These are phyloP conservation scores for Gibbula magus DNA, from an alignment of 2,888 invertebrate species.

Conservation along the genomic window DNA sequence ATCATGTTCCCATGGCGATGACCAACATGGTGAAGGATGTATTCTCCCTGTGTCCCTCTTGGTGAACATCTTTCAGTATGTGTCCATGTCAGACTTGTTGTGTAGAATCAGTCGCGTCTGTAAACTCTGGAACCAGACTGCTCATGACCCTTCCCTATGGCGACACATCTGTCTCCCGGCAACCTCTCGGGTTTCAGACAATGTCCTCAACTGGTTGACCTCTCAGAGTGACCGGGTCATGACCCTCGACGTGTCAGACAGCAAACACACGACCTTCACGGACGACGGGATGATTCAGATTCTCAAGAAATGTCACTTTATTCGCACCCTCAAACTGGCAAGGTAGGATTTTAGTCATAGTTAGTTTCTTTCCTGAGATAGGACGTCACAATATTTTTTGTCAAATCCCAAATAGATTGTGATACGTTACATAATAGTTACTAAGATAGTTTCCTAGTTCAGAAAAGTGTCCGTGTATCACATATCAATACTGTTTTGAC, in stretches of 20 bases:
- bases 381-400: no score
- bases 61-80: constrained; percentile 43
- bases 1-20: background rate
- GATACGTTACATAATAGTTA: no score
- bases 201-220: constrained; percentile 40
- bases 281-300: constrained; percentile 46
- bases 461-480: no score
- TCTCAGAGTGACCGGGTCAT: constrained; percentile 56
- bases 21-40: background rate
- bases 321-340: constrained; percentile 50
- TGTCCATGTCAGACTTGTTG: constrained; percentile 42
- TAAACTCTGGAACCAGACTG: constrained; percentile 48
- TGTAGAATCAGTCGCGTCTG: constrained; percentile 43
- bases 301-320: constrained; percentile 45
- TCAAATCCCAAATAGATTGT: no score
- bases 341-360: constrained; percentile 43
- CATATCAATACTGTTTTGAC: no score
- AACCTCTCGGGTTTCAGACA: constrained; percentile 43
- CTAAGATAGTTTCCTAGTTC: no score
- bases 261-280: constrained; percentile 47
- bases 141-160: constrained; percentile 54
- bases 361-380: background rate
- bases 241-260: constrained; percentile 55
- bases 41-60: constrained; percentile 44
- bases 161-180: constrained; percentile 44